Evolutionary conservation across 2,888 invertebrate genomes (phyloP).

Genomic region (Meandrusa payeni): DNA sequence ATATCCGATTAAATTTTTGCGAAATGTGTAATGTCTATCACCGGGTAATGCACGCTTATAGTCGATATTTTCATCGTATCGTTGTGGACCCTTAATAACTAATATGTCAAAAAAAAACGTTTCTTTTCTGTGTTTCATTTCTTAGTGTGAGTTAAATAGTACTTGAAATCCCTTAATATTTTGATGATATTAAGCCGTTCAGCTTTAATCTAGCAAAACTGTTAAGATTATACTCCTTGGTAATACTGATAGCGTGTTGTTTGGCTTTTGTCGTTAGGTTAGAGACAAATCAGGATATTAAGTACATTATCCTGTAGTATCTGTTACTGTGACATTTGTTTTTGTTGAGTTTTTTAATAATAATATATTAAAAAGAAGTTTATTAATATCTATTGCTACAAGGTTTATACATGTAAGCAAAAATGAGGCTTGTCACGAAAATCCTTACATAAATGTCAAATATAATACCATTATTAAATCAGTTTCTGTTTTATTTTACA

Average conservation of each 20-base stretch:
- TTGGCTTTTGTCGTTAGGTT: constrained; percentile 78
- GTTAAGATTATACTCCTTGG: constrained; percentile 15
- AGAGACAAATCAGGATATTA: constrained; percentile 60
- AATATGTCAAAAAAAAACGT: constrained; percentile 28
- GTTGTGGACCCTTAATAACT: constrained; percentile 55
- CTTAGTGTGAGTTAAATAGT: constrained; percentile 30
- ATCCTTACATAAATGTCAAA: constrained; percentile 78
- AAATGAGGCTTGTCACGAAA: constrained; percentile 75
- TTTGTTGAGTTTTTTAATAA: constrained; percentile 77
- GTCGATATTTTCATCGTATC: constrained; percentile 70
- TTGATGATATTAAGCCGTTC: constrained; percentile 28
- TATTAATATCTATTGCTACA: constrained; percentile 72
- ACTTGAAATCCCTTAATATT: constrained; percentile 29
- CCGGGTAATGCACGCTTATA: constrained; percentile 57
- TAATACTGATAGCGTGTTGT: constrained; percentile 52
- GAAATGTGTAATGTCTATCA: constrained; percentile 59
- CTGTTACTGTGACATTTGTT: constrained; percentile 70
- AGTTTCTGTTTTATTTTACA: constrained; percentile 31
- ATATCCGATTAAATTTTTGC: no score
- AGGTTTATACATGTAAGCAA: constrained; percentile 72
- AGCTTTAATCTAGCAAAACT: constrained; percentile 21
- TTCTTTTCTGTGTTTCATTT: no score
- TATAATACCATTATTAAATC: constrained; percentile 72
- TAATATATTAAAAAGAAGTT: constrained; percentile 71
- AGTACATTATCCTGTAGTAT: constrained; percentile 61